A percentile compares a stretch with the other conserved stretches of the same genome.
Conservation (phyloP, 35 echinoderm and acorn worm genomes). For the Heliocidaris erythrogramma region DNA sequence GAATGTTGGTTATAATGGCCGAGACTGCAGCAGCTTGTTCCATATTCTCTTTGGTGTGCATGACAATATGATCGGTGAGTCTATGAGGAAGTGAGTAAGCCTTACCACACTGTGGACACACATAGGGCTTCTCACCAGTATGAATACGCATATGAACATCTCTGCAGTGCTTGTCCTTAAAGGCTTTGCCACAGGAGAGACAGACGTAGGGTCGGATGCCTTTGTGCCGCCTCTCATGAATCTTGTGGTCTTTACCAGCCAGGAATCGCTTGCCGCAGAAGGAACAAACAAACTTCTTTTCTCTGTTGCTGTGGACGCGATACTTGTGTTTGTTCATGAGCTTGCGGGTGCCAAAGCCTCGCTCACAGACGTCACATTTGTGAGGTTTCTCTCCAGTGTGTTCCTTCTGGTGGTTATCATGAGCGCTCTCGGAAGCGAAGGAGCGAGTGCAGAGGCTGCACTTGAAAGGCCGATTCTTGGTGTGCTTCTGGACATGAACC, state of each 20-base stretch:
- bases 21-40: neutral
- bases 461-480: constrained; percentile 24
- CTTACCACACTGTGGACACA: constrained; percentile 11
- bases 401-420: constrained; percentile 33
- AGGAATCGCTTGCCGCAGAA: constrained; percentile 23
- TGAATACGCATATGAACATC: constrained; percentile 19
- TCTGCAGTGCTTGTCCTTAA: neutral
- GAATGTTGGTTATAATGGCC: neutral
- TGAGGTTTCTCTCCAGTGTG: constrained; percentile 32
- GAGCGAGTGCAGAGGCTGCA: neutral
- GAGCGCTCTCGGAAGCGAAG: neutral
- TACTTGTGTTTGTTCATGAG: constrained; percentile 24
- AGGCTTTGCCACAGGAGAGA: constrained; percentile 12
- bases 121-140: constrained; percentile 37
- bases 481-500: constrained; percentile 25
- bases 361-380: constrained; percentile 32
- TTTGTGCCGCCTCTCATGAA: constrained; percentile 36
- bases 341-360: constrained; percentile 21
- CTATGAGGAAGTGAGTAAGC: neutral
- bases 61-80: constrained; percentile 31
- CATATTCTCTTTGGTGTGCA: constrained; percentile 26
- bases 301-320: neutral
- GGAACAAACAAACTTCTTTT: constrained; percentile 13
- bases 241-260: neutral
- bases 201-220: constrained; percentile 30